Evolutionary conservation across 1,140 invertebrate genomes (phyloP).

Genomic region (Augochlora pura): DNA sequence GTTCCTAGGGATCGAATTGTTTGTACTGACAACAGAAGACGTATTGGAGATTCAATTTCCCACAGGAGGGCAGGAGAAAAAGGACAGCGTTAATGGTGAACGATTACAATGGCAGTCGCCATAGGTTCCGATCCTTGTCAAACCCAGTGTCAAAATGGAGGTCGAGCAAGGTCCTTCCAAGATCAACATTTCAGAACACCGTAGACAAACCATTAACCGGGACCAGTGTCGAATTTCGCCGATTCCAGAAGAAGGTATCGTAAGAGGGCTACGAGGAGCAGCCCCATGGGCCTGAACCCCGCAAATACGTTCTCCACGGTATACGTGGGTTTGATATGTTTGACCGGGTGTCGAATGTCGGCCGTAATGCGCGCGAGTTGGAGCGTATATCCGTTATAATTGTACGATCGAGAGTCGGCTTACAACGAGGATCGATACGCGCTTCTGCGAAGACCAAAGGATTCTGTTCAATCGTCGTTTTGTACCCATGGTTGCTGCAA

Average conservation of each 20-base stretch:
- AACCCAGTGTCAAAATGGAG: no score
- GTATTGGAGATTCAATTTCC: no score
- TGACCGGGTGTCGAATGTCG: slow-evolving; percentile 44
- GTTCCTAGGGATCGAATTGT: no score
- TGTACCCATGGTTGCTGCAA: slow-evolving; percentile 1
- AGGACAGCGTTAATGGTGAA: no score
- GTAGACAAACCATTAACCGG: neutral
- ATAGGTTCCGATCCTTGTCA: no score
- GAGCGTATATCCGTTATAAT: slow-evolving; percentile 54
- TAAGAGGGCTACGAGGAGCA: neutral
- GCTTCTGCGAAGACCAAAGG: neutral
- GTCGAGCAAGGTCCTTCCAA: neutral
- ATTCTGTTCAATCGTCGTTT: slow-evolving; percentile 52
- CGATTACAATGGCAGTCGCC: no score
- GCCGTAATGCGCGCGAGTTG: slow-evolving; percentile 33
- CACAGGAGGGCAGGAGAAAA: no score
- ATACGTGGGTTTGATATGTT: slow-evolving; percentile 40
- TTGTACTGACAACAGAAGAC: no score
- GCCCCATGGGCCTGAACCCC: neutral
- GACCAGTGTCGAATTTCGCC: neutral
- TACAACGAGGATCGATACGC: slow-evolving; percentile 47
- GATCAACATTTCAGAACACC: neutral
- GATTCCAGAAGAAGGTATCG: neutral
- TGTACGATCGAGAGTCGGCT: slow-evolving; percentile 10
- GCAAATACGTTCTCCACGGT: slow-evolving; percentile 16